Conservation (phyloP, 2,113 vertebrate species). For the Mastomys coucha region DNA sequence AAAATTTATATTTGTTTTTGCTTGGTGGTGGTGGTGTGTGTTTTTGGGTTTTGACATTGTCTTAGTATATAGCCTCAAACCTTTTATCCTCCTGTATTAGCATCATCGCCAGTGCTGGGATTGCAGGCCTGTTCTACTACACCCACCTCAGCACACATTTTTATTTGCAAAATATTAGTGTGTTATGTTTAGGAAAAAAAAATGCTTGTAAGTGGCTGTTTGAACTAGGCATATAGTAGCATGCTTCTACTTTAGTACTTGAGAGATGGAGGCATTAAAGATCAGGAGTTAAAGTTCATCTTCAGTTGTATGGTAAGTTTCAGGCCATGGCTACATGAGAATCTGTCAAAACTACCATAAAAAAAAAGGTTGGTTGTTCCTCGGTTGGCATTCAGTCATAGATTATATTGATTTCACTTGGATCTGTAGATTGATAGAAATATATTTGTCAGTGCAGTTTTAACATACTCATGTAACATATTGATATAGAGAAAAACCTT, state of each 20-base stretch:
- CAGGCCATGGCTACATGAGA: not conserved
- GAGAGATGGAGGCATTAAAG: not conserved
- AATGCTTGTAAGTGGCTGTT: conserved; percentile 39
- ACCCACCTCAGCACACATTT: not conserved
- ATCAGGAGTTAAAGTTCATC: not conserved
- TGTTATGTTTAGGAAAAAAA: conserved; percentile 32
- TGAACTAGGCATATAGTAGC: not conserved
- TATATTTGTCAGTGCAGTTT: conserved; percentile 51
- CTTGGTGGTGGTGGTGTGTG: not conserved
- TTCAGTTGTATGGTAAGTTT: not conserved
- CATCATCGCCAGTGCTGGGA: not conserved
- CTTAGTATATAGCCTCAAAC: not conserved
- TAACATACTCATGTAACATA: conserved; percentile 37
- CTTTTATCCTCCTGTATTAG: not conserved
- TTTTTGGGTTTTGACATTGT: not conserved
- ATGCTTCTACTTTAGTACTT: not conserved
- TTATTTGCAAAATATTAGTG: conserved; percentile 38
- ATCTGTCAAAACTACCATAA: not conserved
- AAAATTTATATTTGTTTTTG: conserved; percentile 29
- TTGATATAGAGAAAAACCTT: conserved; percentile 12
- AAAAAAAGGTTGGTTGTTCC: not conserved
- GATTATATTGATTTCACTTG: conserved; percentile 44
- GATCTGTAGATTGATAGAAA: conserved; percentile 55
- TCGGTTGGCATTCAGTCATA: conserved; percentile 59
- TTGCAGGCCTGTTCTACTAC: not conserved